phyloP scores from a whole-genome alignment of 2,888 invertebrate genomes.

The Cephus spinipes region DNA sequence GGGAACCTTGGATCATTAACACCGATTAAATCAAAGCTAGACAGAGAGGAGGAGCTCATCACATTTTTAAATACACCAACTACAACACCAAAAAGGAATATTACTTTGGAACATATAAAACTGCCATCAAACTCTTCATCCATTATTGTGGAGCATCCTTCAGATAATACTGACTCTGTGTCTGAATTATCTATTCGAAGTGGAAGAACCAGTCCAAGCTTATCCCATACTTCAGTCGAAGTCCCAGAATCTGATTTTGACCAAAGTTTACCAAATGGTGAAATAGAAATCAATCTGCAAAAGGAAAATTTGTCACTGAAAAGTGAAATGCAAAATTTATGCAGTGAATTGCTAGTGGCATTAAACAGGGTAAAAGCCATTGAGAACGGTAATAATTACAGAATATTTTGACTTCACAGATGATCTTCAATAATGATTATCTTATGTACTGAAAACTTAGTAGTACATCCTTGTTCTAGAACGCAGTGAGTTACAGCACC shows the following conservation, averaged over 20 bases:
- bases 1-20: conserved; percentile 4
- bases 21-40: conserved; percentile 11
- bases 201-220: conserved; percentile 44
- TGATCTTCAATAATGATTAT: neutral
- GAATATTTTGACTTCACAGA: neutral
- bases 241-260: conserved; percentile 33
- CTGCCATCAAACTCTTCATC: conserved; percentile 47
- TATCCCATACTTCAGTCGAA: conserved; percentile 39
- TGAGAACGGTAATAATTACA: conserved; percentile 61
- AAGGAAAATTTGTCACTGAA: conserved; percentile 56
- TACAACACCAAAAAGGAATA: conserved; percentile 36
- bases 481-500: conserved; percentile 25
- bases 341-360: conserved; percentile 68
- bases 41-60: conserved; percentile 46
- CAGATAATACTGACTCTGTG: conserved; percentile 48
- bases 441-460: neutral
- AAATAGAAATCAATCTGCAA: conserved; percentile 18
- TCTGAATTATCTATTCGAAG: conserved; percentile 50
- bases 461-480: conserved; percentile 15
- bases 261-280: conserved; percentile 13
- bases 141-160: conserved; percentile 45
- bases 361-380: conserved; percentile 66
- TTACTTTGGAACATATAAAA: conserved; percentile 21
- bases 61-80: conserved; percentile 45
- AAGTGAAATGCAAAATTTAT: conserved; percentile 69